A percentile compares a stretch with the other conserved stretches of the same genome.
These are phyloP conservation scores for Pherbina coryleti DNA, from an alignment of 2,888 invertebrate genomes.

Conservation along the genomic window DNA sequence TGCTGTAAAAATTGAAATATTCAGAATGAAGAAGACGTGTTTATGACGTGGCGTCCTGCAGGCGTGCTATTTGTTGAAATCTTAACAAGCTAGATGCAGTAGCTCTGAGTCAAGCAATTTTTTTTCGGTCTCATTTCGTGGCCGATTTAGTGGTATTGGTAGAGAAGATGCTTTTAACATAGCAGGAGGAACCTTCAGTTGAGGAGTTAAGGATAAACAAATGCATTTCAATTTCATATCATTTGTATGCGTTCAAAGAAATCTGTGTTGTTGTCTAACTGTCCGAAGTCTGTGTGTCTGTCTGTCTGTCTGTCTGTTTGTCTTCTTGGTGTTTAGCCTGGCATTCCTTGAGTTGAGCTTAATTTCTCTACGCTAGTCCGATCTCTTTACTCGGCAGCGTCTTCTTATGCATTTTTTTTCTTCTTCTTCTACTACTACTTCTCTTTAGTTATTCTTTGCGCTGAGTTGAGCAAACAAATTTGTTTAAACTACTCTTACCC, in stretches of 20 bases:
- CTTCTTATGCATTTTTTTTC: background rate
- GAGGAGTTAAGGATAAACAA: constrained; percentile 18
- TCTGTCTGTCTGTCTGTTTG: background rate
- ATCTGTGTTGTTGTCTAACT: constrained; percentile 24
- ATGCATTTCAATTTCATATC: constrained; percentile 34
- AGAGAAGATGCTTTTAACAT: background rate
- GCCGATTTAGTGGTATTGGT: no score
- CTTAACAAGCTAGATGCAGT: no score
- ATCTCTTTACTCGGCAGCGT: background rate
- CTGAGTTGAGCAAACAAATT: constrained; percentile 36
- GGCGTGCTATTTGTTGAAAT: background rate
- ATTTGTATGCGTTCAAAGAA: constrained; percentile 21
- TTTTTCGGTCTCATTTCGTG: no score
- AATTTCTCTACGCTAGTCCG: background rate
- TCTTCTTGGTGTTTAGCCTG: background rate
- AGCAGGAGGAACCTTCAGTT: background rate
- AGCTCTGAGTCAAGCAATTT: no score
- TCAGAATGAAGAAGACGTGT: background rate
- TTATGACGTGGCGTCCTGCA: background rate
- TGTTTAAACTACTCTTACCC: constrained; percentile 23
- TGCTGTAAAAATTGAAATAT: constrained; percentile 28
- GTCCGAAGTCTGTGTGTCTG: background rate
- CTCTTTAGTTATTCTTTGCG: background rate
- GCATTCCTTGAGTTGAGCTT: background rate
- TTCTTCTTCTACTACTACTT: background rate